These are phyloP conservation scores for Graphium colonna DNA, from an alignment of 2,888 invertebrate genomes.

Conservation along the genomic window DNA sequence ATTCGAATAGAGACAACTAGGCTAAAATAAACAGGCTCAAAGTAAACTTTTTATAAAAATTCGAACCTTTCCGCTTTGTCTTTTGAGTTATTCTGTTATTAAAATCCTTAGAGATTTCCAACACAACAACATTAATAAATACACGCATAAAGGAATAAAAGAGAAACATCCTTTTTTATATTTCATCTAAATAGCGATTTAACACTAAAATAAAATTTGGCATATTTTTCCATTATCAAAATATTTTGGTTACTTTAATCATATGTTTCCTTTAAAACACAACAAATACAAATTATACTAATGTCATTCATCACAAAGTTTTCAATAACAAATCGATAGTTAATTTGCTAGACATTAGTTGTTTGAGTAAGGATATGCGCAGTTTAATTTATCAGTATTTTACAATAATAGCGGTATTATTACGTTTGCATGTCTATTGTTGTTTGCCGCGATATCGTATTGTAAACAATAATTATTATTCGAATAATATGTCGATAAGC, in stretches of 20 bases:
- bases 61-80: no score
- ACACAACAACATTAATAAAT: no score
- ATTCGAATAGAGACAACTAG: no score
- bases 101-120: no score
- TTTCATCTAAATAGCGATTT: no score
- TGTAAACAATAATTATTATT: slow-evolving; percentile 16
- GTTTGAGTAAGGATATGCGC: not conserved
- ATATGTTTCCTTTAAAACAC: not conserved
- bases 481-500: slow-evolving; percentile 5
- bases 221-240: not conserved
- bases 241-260: not conserved
- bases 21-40: no score
- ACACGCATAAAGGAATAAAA: no score
- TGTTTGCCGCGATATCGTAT: not conserved
- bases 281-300: not conserved
- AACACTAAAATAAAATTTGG: no score
- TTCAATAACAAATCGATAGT: not conserved
- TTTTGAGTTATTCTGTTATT: no score
- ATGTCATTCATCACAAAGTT: not conserved
- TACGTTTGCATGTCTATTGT: slow-evolving; percentile 3
- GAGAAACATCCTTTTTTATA: no score
- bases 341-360: not conserved
- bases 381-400: slow-evolving; percentile 1
- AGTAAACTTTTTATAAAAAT: no score
- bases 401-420: slow-evolving; percentile 5